Percentiles rank a stretch among this genome's conserved stretches.
phyloP scores from a whole-genome alignment of 2,888 invertebrate genomes.

The Aphodius granarius region DNA sequence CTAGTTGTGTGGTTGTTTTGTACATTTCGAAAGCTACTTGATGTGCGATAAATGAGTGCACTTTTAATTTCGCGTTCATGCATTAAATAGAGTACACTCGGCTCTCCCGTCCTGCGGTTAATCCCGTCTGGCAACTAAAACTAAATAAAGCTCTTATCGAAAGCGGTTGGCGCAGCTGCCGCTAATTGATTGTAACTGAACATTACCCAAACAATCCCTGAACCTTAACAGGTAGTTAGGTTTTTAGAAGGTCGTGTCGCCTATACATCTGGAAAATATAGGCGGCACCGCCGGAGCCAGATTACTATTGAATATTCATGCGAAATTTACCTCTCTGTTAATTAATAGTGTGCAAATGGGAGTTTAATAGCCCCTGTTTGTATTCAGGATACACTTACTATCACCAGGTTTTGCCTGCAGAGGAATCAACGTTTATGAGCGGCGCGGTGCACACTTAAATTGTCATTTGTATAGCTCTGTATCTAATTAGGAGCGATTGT shows the following conservation, averaged over 20 bases:
- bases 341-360: constrained; percentile 44
- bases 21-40: no score
- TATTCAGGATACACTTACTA: constrained; percentile 23
- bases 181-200: constrained; percentile 39
- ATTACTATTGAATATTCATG: constrained; percentile 45
- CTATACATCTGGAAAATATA: constrained; percentile 10
- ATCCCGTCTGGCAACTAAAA: background rate
- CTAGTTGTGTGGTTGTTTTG: no score
- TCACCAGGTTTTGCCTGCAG: constrained; percentile 18
- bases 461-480: background rate
- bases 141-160: constrained; percentile 30
- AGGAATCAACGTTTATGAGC: background rate
- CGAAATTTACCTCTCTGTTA: constrained; percentile 40
- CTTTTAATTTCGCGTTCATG: background rate
- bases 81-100: background rate
- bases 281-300: constrained; percentile 34
- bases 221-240: constrained; percentile 38
- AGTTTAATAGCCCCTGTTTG: constrained; percentile 40
- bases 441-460: background rate
- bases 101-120: background rate
- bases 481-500: no score
- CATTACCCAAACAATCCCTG: constrained; percentile 33
- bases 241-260: constrained; percentile 33
- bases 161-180: constrained; percentile 34
- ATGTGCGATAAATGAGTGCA: background rate